Conservation (phyloP, 2,888 invertebrate species). For the Cepaea hortensis region DNA sequence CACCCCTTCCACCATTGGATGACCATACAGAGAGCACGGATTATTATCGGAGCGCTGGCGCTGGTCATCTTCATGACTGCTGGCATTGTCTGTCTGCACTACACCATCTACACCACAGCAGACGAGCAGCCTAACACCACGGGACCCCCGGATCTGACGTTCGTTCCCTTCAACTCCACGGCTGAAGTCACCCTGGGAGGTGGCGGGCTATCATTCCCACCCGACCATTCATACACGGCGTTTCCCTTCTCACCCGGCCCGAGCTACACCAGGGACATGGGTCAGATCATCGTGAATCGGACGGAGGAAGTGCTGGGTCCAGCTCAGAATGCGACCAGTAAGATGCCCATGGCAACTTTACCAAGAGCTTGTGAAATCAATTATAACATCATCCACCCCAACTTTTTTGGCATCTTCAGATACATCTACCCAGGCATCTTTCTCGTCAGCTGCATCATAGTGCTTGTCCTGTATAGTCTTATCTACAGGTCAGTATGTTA, state of each 20-base stretch:
- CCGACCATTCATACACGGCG: conserved; percentile 29
- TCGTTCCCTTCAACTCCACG: conserved; percentile 14
- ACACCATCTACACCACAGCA: conserved; percentile 54
- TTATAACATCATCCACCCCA: conserved; percentile 40
- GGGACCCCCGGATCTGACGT: neutral
- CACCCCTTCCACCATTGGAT: conserved; percentile 71
- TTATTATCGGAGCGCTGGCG: conserved; percentile 59
- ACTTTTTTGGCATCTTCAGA: conserved; percentile 64
- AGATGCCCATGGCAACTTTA: neutral
- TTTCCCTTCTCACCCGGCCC: conserved; percentile 42
- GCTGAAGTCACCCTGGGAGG: neutral
- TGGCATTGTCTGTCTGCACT: conserved; percentile 57
- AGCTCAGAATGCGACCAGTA: neutral
- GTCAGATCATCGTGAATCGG: neutral
- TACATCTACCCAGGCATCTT: conserved; percentile 71
- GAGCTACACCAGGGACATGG: conserved; percentile 20
- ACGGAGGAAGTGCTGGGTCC: neutral
- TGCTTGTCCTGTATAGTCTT: conserved; percentile 72
- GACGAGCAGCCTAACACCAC: neutral
- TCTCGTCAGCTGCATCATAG: conserved; percentile 70
- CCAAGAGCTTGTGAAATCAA: conserved; percentile 40
- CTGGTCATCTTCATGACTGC: conserved; percentile 59
- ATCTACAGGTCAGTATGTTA: conserved; percentile 60
- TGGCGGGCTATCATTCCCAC: neutral
- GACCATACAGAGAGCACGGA: conserved; percentile 64